Percentiles rank a stretch among this genome's conserved stretches.
Conservation (phyloP, 1,140 invertebrate genomes). For the Panonychus citri region DNA sequence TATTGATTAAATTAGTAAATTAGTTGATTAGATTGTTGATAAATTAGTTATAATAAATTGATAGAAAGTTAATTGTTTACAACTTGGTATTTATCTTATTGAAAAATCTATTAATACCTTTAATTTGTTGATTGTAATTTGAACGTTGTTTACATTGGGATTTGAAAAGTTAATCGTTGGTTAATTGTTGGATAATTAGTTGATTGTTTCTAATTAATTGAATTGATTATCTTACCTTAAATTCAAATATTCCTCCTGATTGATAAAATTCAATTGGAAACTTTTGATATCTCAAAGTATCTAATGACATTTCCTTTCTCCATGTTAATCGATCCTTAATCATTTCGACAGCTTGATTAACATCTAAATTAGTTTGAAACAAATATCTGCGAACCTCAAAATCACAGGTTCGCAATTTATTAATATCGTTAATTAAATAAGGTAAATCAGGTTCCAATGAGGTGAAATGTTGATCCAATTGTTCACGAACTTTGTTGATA, state of each 20-base stretch:
- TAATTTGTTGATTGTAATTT: too few species aligned
- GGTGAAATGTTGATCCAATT: background rate
- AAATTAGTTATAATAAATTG: too few species aligned
- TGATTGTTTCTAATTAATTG: background rate
- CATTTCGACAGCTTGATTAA: background rate
- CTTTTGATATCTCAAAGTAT: background rate
- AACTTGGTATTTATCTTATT: too few species aligned
- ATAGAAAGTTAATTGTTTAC: too few species aligned
- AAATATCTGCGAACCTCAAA: background rate
- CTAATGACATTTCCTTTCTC: background rate
- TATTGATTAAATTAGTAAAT: too few species aligned
- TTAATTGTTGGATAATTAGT: background rate
- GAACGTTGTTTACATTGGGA: too few species aligned
- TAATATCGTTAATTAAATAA: background rate
- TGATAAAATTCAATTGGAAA: constrained; percentile 3
- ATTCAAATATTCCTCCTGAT: background rate
- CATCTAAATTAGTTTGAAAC: background rate
- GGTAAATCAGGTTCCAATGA: background rate
- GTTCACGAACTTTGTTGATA: background rate
- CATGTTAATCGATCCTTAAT: background rate
- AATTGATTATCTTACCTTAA: background rate
- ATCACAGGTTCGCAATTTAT: background rate
- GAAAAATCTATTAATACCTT: too few species aligned
- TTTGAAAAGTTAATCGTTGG: too few species aligned
- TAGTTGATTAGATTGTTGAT: too few species aligned